These are phyloP conservation scores for Conus betulinus DNA, from an alignment of 1,140 invertebrate genomes.

Conservation along the genomic window DNA sequence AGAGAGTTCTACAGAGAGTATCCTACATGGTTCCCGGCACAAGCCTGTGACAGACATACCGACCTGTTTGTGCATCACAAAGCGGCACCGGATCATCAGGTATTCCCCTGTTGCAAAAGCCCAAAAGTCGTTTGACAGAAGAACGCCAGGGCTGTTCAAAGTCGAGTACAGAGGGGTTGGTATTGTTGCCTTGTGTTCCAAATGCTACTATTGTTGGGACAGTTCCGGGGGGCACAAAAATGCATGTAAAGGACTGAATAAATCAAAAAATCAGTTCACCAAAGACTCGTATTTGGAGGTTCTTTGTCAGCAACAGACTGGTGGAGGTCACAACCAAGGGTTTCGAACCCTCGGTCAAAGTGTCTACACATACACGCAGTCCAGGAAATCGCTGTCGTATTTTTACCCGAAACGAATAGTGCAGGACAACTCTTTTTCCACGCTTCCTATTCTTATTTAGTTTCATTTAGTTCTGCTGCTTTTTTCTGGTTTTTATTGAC, in stretches of 20 bases:
- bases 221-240: neutral
- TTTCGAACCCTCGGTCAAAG: neutral
- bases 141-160: neutral
- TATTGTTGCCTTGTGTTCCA: neutral
- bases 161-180: neutral
- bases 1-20: neutral
- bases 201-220: neutral
- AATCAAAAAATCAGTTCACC: neutral
- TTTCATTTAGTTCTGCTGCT: no score
- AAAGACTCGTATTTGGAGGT: neutral
- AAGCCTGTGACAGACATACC: neutral
- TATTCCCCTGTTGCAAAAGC: neutral
- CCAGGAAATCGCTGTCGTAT: neutral
- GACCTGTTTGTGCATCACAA: neutral
- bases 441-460: no score
- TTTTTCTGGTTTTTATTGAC: no score
- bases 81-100: neutral
- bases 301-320: neutral
- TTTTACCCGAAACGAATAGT: neutral
- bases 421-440: no score
- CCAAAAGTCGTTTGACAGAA: neutral
- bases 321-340: neutral
- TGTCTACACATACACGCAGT: neutral
- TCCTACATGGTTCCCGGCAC: neutral
- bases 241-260: neutral